Evolutionary conservation across 1,140 invertebrate genomes (phyloP).

Genomic region (Venustaconcha ellipsiformis): DNA sequence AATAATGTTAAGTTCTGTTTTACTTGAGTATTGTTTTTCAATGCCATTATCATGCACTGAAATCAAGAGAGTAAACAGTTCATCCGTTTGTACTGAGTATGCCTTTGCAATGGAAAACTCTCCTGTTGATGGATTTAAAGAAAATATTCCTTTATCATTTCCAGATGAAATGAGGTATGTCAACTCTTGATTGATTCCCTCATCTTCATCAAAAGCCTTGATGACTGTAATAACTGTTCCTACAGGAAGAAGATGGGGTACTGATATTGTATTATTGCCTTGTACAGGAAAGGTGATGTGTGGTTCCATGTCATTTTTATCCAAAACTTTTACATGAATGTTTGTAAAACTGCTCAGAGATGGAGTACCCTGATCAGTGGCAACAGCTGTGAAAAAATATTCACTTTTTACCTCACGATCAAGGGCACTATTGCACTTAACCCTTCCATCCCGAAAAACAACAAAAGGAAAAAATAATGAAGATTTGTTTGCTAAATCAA

Average conservation of each 20-base stretch:
- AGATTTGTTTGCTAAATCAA: conserved; percentile 73
- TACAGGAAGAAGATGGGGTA: conserved; percentile 41
- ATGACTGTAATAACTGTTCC: conserved; percentile 43
- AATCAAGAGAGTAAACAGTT: conserved; percentile 40
- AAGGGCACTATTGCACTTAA: conserved; percentile 78
- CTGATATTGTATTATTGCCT: conserved; percentile 47
- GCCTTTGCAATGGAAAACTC: conserved; percentile 35
- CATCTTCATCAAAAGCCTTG: conserved; percentile 84
- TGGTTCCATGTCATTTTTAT: conserved; percentile 87
- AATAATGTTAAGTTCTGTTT: conserved; percentile 38
- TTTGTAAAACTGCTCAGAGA: conserved; percentile 65
- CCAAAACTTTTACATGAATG: conserved; percentile 64
- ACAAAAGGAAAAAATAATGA: conserved; percentile 77
- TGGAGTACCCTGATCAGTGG: conserved; percentile 80
- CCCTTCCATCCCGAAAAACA: conserved; percentile 87
- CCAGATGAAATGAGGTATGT: conserved; percentile 86
- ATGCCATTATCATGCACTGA: conserved; percentile 48
- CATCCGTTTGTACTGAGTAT: conserved; percentile 30
- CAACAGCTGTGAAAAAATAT: conserved; percentile 81
- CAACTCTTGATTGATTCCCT: conserved; percentile 87
- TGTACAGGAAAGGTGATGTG: conserved; percentile 76
- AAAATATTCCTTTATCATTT: conserved; percentile 82
- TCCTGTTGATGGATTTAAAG: conserved; percentile 42
- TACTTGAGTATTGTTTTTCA: conserved; percentile 12
- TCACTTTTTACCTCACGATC: conserved; percentile 84